A percentile compares a stretch with the other conserved stretches of the same genome.
phyloP scores from a whole-genome alignment of 2,888 invertebrate species.

The Cyrtodaria siliqua region DNA sequence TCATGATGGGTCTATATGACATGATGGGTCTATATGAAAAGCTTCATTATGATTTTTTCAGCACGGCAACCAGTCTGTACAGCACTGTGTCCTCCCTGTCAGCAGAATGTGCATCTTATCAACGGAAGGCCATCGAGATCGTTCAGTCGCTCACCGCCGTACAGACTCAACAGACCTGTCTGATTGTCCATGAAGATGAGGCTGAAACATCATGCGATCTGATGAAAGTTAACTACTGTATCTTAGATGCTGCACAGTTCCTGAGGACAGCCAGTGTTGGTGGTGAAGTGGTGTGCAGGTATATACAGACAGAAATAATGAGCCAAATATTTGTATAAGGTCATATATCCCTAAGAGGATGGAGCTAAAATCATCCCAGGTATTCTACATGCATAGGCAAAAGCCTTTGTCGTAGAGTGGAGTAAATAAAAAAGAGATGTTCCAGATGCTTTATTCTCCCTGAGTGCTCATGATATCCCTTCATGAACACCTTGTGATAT shows the following conservation, averaged over 20 bases:
- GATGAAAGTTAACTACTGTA: conserved; percentile 6
- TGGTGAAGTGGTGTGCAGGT: conserved; percentile 39
- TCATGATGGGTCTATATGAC: no score
- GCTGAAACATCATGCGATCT: conserved; percentile 27
- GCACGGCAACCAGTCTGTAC: conserved; percentile 6
- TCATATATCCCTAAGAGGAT: no score
- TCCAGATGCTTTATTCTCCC: no score
- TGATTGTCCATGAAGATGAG: conserved; percentile 18
- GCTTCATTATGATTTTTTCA: conserved; percentile 17
- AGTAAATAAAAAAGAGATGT: no score
- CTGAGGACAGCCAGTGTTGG: conserved; percentile 6
- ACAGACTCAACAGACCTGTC: conserved; percentile 24
- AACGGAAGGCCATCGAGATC: conserved; percentile 24
- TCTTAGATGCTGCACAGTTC: conserved; percentile 33
- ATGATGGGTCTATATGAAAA: no score
- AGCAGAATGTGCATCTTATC: conserved; percentile 28
- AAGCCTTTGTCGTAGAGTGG: no score
- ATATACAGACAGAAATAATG: no score
- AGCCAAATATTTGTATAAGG: no score
- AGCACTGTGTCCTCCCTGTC: conserved; percentile 16
- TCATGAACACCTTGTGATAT: no score
- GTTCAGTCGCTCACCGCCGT: conserved; percentile 22
- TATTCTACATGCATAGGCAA: no score
- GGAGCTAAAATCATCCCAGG: no score
- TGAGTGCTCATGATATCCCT: no score